phyloP scores from a whole-genome alignment of 2,888 invertebrate genomes.

The Machimus atricapillus region DNA sequence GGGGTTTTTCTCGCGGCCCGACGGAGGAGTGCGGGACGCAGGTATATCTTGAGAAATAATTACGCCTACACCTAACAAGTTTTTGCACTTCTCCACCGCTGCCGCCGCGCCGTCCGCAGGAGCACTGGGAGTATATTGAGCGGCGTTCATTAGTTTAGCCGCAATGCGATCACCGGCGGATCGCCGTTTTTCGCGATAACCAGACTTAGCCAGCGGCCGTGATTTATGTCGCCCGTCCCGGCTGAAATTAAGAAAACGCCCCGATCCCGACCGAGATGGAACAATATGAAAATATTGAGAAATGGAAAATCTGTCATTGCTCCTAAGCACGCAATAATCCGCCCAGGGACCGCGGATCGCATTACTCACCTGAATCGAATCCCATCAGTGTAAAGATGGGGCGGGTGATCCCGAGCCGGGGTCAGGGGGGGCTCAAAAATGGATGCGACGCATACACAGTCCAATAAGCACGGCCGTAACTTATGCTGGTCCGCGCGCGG shows the following conservation, averaged over 20 bases:
- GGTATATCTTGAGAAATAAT: conserved; percentile 36
- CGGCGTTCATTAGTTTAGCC: conserved; percentile 25
- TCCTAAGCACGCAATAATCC: conserved; percentile 48
- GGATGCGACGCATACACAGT: conserved; percentile 2
- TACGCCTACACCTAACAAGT: conserved; percentile 37
- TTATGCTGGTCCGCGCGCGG: neutral
- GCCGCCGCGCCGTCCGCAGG: neutral
- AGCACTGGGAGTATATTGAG: conserved; percentile 16
- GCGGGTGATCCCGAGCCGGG: neutral
- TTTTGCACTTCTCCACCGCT: conserved; percentile 32
- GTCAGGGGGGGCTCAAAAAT: neutral
- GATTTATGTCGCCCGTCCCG: conserved; percentile 35
- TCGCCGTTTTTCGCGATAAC: conserved; percentile 5
- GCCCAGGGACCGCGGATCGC: conserved; percentile 30
- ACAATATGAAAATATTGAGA: conserved; percentile 49
- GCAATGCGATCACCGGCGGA: neutral
- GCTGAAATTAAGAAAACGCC: conserved; percentile 40
- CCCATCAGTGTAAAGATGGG: conserved; percentile 27
- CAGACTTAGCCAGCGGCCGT: conserved; percentile 17
- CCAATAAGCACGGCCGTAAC: neutral
- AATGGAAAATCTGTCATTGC: conserved; percentile 50
- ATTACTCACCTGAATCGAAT: conserved; percentile 31
- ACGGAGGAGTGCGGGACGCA: neutral
- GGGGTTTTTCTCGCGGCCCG: neutral
- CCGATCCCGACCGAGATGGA: conserved; percentile 12